Percentiles rank a stretch among this genome's conserved stretches.
Conservation (phyloP, 1,140 invertebrate species). For the Polypedilum vanderplanki region DNA sequence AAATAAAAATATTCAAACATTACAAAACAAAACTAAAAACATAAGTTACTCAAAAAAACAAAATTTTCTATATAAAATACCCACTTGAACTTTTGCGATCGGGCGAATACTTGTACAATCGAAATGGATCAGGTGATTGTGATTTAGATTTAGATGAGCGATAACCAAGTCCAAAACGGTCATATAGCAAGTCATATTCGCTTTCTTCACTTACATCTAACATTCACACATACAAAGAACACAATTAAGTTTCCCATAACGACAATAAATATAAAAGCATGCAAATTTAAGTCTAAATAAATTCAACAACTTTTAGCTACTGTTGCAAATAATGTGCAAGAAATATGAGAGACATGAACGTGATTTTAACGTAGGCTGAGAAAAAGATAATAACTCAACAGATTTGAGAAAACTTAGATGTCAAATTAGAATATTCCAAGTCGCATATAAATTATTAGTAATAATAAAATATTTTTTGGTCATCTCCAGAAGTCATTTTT, state of each 20-base stretch:
- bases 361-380: no score
- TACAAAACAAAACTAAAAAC: slow-evolving; percentile 2
- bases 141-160: neutral
- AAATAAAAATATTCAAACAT: neutral
- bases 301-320: no score
- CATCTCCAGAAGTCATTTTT: no score
- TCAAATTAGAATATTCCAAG: no score
- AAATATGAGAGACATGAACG: no score
- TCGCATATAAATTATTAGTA: no score
- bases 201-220: slow-evolving; percentile 15
- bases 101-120: neutral
- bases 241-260: neutral
- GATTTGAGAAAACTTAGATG: no score
- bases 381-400: no score
- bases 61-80: neutral
- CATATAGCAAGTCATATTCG: slow-evolving; percentile 3
- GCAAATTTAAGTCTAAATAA: no score
- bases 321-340: no score
- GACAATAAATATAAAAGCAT: no score
- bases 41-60: neutral
- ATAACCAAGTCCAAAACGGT: slow-evolving; percentile 14
- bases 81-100: slow-evolving; percentile 25
- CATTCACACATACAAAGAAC: neutral
- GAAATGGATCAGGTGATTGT: neutral
- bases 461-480: no score